Evolutionary conservation across 1,140 invertebrate genomes (phyloP).

Genomic region (Cydia amplana): DNA sequence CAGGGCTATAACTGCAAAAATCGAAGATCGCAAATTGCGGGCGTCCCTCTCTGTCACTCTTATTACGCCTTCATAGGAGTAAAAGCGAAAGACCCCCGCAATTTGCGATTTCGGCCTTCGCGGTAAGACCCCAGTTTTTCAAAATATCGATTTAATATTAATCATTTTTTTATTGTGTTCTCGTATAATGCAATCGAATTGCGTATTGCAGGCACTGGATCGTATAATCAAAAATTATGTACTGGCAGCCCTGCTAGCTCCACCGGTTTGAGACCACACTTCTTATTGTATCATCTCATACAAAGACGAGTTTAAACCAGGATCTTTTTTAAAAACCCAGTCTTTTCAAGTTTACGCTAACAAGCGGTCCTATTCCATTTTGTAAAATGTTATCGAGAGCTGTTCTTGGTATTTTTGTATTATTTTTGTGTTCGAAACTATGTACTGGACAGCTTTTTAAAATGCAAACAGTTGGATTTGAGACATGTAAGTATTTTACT

Average conservation of each 20-base stretch:
- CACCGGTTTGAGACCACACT: background rate
- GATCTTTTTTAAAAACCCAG: conserved; percentile 15
- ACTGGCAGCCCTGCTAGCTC: background rate
- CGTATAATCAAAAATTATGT: too few species aligned
- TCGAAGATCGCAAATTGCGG: too few species aligned
- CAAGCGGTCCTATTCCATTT: conserved; percentile 16
- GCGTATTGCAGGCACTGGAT: too few species aligned
- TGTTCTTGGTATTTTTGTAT: background rate
- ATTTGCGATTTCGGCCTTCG: too few species aligned
- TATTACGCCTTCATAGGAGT: too few species aligned
- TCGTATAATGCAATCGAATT: too few species aligned
- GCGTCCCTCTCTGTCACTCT: too few species aligned
- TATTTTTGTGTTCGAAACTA: background rate
- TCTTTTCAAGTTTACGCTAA: conserved; percentile 1
- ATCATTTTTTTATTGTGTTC: too few species aligned
- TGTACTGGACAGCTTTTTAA: conserved; percentile 17
- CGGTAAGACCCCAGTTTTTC: too few species aligned
- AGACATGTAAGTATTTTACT: conserved; percentile 11
- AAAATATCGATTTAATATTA: too few species aligned
- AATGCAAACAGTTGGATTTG: background rate
- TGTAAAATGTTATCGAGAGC: conserved; percentile 12
- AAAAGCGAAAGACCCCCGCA: too few species aligned
- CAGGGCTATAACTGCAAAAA: too few species aligned
- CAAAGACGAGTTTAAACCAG: conserved; percentile 20
- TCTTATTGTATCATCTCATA: conserved; percentile 3